phyloP scores from a whole-genome alignment of 2,888 invertebrate genomes.

The Platycheirus rosarum region DNA sequence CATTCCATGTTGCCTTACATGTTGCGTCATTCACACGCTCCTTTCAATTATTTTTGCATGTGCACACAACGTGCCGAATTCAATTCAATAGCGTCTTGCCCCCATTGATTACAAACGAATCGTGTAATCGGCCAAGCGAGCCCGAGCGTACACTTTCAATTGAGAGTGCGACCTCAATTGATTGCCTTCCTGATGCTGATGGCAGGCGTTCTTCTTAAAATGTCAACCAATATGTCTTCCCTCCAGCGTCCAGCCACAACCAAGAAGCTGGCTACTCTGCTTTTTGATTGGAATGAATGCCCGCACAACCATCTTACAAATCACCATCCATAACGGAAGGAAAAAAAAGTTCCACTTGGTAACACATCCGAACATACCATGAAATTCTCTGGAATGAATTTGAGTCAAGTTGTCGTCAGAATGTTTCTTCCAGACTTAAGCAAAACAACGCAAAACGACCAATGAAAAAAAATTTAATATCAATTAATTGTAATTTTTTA shows the following conservation, averaged over 20 bases:
- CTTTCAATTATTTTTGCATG: conserved; percentile 64
- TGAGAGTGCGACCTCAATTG: conserved; percentile 63
- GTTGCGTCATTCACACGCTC: conserved; percentile 51
- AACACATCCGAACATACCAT: not conserved
- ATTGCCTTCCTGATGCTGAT: conserved; percentile 59
- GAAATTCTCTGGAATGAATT: conserved; percentile 6
- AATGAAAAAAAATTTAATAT: conserved; percentile 18
- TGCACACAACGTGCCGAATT: conserved; percentile 53
- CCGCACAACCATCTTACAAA: conserved; percentile 20
- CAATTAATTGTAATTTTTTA: conserved; percentile 28
- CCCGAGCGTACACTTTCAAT: conserved; percentile 51
- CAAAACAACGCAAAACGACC: conserved; percentile 12
- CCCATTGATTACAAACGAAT: conserved; percentile 47
- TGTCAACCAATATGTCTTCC: not conserved
- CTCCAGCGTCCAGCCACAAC: not conserved
- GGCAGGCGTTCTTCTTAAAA: conserved; percentile 13
- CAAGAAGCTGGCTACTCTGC: not conserved
- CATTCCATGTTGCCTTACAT: conserved; percentile 13
- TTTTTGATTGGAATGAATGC: conserved; percentile 47
- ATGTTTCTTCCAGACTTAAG: not conserved
- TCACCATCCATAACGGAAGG: not conserved
- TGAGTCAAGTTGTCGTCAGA: conserved; percentile 38
- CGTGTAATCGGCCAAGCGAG: conserved; percentile 12
- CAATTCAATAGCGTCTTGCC: conserved; percentile 57
- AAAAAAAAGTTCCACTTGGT: conserved; percentile 10